A percentile compares a stretch with the other conserved stretches of the same genome.
Conservation (phyloP, 2,113 vertebrate species). For the Acrocephalus kingi region DNA sequence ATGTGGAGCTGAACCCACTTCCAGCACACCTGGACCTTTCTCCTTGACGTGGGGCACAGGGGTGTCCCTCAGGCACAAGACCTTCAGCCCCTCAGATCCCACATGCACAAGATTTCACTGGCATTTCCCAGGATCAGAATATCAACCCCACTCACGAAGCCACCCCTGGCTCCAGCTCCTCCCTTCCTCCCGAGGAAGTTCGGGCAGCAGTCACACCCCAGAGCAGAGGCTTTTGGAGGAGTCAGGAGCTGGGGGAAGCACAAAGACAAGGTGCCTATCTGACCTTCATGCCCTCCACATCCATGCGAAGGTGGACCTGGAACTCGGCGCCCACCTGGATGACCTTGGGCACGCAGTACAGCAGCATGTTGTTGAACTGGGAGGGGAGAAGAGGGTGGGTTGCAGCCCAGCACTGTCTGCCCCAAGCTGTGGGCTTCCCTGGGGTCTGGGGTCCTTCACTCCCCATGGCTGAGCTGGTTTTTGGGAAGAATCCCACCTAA, state of each 20-base stretch:
- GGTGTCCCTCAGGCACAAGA: background rate
- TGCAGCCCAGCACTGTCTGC: background rate
- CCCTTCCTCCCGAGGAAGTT: fast-evolving
- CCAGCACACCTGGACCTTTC: background rate
- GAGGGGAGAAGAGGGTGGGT: background rate
- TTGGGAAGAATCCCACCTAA: background rate
- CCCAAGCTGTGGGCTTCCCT: background rate
- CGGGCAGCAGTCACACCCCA: background rate
- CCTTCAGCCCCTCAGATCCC: background rate
- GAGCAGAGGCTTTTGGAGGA: background rate
- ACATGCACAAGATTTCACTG: background rate
- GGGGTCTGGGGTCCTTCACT: background rate
- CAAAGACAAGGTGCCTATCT: background rate
- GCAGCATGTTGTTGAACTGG: slow-evolving; percentile 84
- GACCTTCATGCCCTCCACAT: slow-evolving; percentile 76
- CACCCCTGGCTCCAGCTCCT: background rate
- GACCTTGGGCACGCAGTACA: slow-evolving; percentile 78
- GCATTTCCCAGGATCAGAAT: background rate
- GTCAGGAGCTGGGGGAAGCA: background rate
- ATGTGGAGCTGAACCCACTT: background rate
- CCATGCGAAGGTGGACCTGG: slow-evolving; percentile 75
- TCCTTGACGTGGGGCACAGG: background rate
- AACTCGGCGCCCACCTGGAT: slow-evolving; percentile 77
- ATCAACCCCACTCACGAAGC: background rate
- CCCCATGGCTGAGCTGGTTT: background rate